Evolutionary conservation across 2,888 invertebrate genomes (phyloP).

Genomic region (Drosophila pegasa): DNA sequence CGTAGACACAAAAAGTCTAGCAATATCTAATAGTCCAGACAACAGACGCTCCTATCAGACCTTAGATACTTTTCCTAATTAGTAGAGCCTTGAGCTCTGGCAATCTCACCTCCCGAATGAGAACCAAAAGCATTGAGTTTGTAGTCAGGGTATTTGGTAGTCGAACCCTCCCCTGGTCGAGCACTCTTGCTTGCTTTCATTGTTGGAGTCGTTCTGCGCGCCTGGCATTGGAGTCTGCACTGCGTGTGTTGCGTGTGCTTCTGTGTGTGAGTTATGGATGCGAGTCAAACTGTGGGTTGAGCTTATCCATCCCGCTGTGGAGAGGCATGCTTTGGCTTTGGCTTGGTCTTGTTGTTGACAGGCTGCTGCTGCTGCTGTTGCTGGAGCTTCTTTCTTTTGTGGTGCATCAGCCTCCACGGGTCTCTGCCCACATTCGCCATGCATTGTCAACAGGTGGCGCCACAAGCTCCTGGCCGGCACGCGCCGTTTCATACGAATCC

Average conservation of each 20-base stretch:
- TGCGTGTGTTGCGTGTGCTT: background rate
- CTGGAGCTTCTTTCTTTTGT: constrained; percentile 58
- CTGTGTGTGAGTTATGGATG: constrained; percentile 16
- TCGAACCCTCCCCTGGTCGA: background rate
- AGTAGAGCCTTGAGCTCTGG: no score
- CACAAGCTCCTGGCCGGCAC: constrained; percentile 60
- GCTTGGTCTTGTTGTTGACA: constrained; percentile 52
- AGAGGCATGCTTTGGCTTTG: constrained; percentile 25
- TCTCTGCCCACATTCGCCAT: constrained; percentile 2
- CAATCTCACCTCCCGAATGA: no score
- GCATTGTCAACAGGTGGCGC: constrained; percentile 67
- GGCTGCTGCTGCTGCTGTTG: constrained; percentile 2
- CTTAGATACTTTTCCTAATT: no score
- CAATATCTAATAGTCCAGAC: no score
- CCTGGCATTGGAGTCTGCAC: constrained; percentile 36
- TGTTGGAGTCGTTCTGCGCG: constrained; percentile 32
- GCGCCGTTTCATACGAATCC: constrained; percentile 36
- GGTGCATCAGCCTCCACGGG: constrained; percentile 9
- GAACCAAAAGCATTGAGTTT: background rate
- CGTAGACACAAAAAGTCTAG: background rate
- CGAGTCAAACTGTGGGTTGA: constrained; percentile 1
- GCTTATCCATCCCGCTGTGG: constrained; percentile 17
- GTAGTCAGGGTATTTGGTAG: background rate
- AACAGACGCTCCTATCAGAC: background rate
- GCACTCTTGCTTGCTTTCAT: background rate